Conservation (phyloP, 2,888 invertebrate species). For the Acheta domesticus region DNA sequence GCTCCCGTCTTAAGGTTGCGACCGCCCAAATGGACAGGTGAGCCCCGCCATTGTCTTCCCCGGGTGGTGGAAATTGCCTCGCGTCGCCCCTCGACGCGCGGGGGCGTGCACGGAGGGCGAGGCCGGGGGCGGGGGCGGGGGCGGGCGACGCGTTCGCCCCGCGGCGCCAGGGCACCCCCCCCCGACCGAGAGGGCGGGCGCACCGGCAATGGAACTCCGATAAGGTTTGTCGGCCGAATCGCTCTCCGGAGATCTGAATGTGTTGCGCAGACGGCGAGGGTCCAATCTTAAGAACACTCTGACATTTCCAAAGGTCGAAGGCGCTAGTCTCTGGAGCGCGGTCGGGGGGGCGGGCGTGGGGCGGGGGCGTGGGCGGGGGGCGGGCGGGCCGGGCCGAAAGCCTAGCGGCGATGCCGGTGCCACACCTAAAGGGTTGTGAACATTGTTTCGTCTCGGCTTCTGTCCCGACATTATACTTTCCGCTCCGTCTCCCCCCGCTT, state of each 20-base stretch:
- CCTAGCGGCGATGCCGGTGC: not conserved
- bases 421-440: not conserved
- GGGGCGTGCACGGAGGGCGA: no score
- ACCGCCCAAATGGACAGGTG: no score
- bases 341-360: not conserved
- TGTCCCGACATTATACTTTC: not conserved
- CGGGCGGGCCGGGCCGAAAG: not conserved
- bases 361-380: not conserved
- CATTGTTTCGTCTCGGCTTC: not conserved
- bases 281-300: not conserved
- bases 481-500: not conserved
- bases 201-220: conserved; percentile 5
- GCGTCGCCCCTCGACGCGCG: no score
- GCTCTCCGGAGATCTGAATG: conserved; percentile 18
- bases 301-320: not conserved
- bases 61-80: no score
- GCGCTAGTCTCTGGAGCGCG: not conserved
- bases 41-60: no score
- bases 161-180: not conserved
- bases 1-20: no score
- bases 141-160: not conserved
- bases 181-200: not conserved
- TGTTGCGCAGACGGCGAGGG: conserved; percentile 12
- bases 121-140: not conserved
- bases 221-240: conserved; percentile 1